Base-by-base conservation (phyloP, 2,888 invertebrate genomes). In the Chrysolina oricalcia region DNA sequence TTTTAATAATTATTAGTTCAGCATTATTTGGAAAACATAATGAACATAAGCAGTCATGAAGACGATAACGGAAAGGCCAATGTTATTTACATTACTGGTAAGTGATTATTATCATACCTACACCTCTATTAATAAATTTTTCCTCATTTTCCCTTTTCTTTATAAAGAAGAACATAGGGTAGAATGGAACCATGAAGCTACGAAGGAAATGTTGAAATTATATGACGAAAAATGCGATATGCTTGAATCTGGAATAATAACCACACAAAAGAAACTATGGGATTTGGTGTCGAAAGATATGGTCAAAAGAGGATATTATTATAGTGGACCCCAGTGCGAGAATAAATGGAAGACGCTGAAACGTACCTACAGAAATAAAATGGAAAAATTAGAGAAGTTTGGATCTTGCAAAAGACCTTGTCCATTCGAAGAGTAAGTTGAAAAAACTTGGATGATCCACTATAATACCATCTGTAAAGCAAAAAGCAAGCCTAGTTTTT, bases 321-420 rank as follows among this genome's bases (percentile, higher is more conserved):
- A 78, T 35, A 77, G 72, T 43, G 74, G 73, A 19, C 50, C 72
- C 0, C 78, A 79, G 50, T 80, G 78, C 68, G 78, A 78, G 43
- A 79, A 81, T 67, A 81, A 81, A 65, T 81, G 81, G 81, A 81
- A 79, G 66, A 78, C 79, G 8, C 46, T 81, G 41, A 81, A 79
- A 75, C 48, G 81, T 10, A 70, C 71, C 11, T 80, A 74, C 56
- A 69, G 69, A 69, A 73, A 70, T 9, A 80, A 80, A 64, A 65
- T 78, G 50, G 77, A 78, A 11, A 77, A 74, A 53, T 46, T 74
- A 15, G 70, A 75, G 13, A 78, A 74, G 48, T 74, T 53, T 67
- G 78, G 80, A 15, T 23, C 72, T 10, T 69, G 43, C 19, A 79
- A 78, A 65, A 68, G 79, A n/a, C 19, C 73, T 17, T 79, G 75